Base-by-base conservation (phyloP, 2,113 vertebrate species). In the Ageneiosus marmoratus region DNA sequence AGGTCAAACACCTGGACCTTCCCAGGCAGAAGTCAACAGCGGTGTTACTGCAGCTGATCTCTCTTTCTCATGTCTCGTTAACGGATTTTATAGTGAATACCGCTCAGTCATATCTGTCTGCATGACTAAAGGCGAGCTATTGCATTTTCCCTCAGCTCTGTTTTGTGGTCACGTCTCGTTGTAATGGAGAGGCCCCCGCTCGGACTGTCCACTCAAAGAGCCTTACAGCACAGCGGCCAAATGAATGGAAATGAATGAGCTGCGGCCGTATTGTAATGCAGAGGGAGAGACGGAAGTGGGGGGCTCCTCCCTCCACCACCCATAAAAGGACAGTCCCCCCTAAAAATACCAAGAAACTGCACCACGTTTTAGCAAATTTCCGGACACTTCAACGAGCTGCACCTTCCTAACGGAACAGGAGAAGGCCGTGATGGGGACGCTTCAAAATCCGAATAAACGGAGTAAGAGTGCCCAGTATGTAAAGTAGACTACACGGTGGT, bases 231-330 rank as follows among this genome's bases (percentile, higher is more conserved):
- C 62, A 76, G 32, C 51, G 87, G 88, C 84, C 89, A 89, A 91
- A 92, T 93, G 93, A 94, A 91, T 92, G 89, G 89, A 89, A 91
- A 92, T 93, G 93, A 94, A 91, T 92, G 88, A 89, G 85, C 67
- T 87, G 91, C 89, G 91, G 91, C 89, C 90, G 89, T 90, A 93
- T 93, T 94, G 93, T 92, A 92, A 94, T 93, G 93, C 92, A 90
- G 86, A 90, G 91, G 63, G 77, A 60, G 80, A 69, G 79, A 69
- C 62, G 62, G 79, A 69, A 69, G 62, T 80, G 79, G 63, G 77
- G 62, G 86, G 84, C 88, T 90, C 91, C 91, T 88, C 91, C 91
- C 91, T 90, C 88, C 91, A 90, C 85, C 90, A 85, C 86, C 87
- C 88, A 89, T 86, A 88, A 89, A 92, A 89, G 90, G 84, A 58